Evolutionary conservation across 2,888 invertebrate genomes (phyloP), one percentile per base, ranked within the genome.

Genomic region (Cyclophora albipunctata): DNA sequence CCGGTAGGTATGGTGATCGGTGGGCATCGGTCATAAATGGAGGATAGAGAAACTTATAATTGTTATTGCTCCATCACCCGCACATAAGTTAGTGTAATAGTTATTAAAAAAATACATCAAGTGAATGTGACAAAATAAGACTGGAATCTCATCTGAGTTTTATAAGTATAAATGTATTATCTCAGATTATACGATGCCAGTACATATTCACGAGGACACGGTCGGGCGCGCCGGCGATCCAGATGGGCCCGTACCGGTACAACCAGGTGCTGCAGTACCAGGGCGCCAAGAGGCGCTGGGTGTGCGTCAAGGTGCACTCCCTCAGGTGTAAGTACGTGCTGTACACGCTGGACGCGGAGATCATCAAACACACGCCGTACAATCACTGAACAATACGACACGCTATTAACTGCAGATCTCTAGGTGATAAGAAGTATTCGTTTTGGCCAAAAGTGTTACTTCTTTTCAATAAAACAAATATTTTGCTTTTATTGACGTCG

Each of bases 11-110:
- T 42, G 41, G 67, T 75, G 3, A 55, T 71, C 3, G 78, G 78
- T 2, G 59, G 53, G 6, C 75, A 78, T 51, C 66, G 78, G 7
- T 83, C 62, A 80, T 58, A 67, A 64, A 42, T 75, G 75, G 76
- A 77, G 72, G 1, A 20, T 20, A 20, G 20, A 20, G 20, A 20
- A 20, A 20, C 20, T 20, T 20, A 43, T 43, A 43, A 5, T 6
- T 43, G 5, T 5, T 34, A 34, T 33, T 20, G 33, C 34, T 20
- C 20, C 20, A 20, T 20, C 20, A 20, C 20, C 20, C 20, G 20
- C 20, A 20, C 20, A 20, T 20, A 20, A 20, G 20, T 20, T 20
- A 20, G 20, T 20, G 20, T 20, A 20, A 20, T 20, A 20, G 20
- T 20, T 20, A 20, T 20, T 20, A 20, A 20, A 20, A 20, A 20